phyloP scores from a whole-genome alignment of 2,113 vertebrate species.

The Prochilodus magdalenae region DNA sequence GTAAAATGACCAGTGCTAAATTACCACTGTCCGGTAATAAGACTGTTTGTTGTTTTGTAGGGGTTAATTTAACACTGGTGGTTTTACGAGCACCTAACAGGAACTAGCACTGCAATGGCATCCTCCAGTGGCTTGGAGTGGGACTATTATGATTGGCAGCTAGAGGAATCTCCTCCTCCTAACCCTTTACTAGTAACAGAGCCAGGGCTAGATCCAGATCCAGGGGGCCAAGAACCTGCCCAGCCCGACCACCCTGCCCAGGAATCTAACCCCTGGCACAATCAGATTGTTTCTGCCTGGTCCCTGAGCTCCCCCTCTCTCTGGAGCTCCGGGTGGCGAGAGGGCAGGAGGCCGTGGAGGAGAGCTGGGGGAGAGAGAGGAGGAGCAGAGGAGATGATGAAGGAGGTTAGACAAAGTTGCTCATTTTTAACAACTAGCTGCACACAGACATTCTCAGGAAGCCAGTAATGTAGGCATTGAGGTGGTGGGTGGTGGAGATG shows the following conservation, averaged over 20 bases:
- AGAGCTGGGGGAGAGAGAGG: slow-evolving; percentile 81
- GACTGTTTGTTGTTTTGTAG: background rate
- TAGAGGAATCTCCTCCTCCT: slow-evolving; percentile 75
- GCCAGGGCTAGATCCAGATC: slow-evolving; percentile 69
- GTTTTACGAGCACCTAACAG: background rate
- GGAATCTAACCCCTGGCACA: slow-evolving; percentile 65
- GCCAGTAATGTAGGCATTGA: background rate
- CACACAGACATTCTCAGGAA: background rate
- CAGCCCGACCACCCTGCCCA: slow-evolving; percentile 51
- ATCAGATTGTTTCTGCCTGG: slow-evolving; percentile 80
- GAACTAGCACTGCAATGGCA: slow-evolving; percentile 72
- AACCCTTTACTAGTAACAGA: slow-evolving; percentile 76
- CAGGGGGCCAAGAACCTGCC: slow-evolving; percentile 65
- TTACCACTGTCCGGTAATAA: background rate
- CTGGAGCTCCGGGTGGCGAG: slow-evolving; percentile 68
- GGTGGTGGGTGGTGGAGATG: background rate
- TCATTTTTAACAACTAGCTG: background rate
- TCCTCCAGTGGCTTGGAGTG: slow-evolving; percentile 87
- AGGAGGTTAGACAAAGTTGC: slow-evolving; percentile 82
- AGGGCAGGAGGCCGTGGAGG: slow-evolving; percentile 82
- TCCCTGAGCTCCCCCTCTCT: slow-evolving; percentile 79
- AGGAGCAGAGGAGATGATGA: slow-evolving; percentile 86
- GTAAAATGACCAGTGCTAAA: background rate
- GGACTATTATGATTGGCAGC: slow-evolving; percentile 85
- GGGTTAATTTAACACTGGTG: background rate